These are phyloP conservation scores for Aquatica leii DNA, from an alignment of 2,888 invertebrate species.

Conservation along the genomic window DNA sequence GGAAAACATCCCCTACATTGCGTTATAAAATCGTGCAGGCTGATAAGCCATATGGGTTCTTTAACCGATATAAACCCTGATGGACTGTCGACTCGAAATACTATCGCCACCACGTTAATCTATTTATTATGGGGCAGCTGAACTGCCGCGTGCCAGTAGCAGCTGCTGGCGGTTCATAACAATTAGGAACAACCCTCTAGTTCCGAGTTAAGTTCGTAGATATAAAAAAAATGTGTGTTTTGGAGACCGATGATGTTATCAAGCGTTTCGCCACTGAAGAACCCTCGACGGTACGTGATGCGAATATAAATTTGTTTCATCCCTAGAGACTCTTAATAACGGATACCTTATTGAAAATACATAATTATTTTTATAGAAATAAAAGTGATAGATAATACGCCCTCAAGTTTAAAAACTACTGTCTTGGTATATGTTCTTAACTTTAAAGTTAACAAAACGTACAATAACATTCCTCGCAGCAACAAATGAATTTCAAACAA, in stretches of 20 bases:
- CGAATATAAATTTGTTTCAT: conserved; percentile 16
- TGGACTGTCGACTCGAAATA: conserved; percentile 25
- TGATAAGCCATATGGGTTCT: conserved; percentile 33
- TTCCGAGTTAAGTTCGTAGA: conserved; percentile 14
- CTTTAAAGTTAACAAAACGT: too few relatives aligned
- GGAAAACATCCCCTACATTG: conserved; percentile 22
- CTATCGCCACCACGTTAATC: conserved; percentile 39
- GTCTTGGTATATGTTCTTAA: too few relatives aligned
- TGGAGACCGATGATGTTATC: conserved; percentile 22
- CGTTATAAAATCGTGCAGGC: conserved; percentile 28
- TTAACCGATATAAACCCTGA: conserved; percentile 23
- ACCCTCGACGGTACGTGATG: conserved; percentile 19
- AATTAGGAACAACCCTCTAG: conserved; percentile 36
- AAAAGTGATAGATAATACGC: too few relatives aligned
- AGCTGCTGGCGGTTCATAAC: conserved; percentile 44
- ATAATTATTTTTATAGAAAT: too few relatives aligned
- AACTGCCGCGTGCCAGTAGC: conserved; percentile 43
- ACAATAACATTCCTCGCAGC: too few relatives aligned
- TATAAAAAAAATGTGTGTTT: conserved; percentile 27
- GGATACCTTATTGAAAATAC: too few relatives aligned
- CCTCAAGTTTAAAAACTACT: too few relatives aligned
- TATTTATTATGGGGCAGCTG: conserved; percentile 45
- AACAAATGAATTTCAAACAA: too few relatives aligned
- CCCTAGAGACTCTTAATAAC: neutral
- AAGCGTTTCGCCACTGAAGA: conserved; percentile 14